A percentile compares a stretch with the other conserved stretches of the same genome.
These are phyloP conservation scores for Sepiola atlantica DNA, from an alignment of 2,888 invertebrate species.

Conservation along the genomic window DNA sequence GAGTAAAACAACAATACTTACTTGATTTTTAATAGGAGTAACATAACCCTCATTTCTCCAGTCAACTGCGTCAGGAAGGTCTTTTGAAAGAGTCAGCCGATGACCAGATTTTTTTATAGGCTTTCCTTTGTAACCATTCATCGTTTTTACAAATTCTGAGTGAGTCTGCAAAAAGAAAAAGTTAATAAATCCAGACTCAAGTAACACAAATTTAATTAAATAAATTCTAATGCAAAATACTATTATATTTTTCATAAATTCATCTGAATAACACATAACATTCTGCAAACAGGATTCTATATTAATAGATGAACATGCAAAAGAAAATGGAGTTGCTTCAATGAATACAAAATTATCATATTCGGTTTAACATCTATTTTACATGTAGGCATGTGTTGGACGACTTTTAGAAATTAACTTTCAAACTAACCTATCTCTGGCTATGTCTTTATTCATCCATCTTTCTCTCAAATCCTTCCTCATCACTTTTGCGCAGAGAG, in stretches of 20 bases:
- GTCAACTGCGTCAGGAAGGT: not conserved
- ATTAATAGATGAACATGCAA: not conserved
- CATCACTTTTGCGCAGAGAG: too few relatives aligned
- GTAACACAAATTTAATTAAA: not conserved
- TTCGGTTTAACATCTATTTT: too few relatives aligned
- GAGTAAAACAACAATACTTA: not conserved
- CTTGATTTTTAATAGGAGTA: not conserved
- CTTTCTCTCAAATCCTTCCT: too few relatives aligned
- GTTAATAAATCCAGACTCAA: not conserved
- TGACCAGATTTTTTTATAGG: not conserved
- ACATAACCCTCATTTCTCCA: not conserved
- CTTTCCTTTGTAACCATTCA: not conserved
- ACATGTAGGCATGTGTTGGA: too few relatives aligned
- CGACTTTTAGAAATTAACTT: too few relatives aligned
- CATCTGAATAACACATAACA: not conserved
- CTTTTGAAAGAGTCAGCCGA: not conserved
- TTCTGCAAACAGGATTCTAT: not conserved
- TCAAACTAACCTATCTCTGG: too few relatives aligned
- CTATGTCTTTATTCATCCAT: too few relatives aligned
- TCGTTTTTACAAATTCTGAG: not conserved
- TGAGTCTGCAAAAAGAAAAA: not conserved
- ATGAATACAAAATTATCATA: too few relatives aligned
- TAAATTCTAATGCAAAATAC: not conserved
- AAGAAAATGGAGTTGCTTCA: not conserved
- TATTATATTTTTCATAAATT: not conserved